These are phyloP conservation scores for Trypoxylus dichotomus DNA, from an alignment of 1,140 invertebrate genomes.

Conservation along the genomic window DNA sequence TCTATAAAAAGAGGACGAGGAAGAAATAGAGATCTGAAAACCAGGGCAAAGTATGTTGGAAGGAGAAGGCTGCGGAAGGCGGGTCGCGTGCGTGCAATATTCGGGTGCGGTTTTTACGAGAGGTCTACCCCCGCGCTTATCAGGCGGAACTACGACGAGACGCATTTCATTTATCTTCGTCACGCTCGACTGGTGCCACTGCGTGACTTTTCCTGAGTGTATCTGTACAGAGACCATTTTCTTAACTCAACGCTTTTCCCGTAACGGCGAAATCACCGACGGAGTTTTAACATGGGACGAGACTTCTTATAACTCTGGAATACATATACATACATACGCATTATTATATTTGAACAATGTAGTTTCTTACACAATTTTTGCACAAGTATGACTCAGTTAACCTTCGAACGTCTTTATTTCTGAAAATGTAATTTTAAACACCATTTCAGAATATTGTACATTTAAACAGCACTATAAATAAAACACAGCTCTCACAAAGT, in stretches of 20 bases:
- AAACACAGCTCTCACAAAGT: no score
- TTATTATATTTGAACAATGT: not conserved
- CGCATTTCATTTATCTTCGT: slow-evolving; percentile 49
- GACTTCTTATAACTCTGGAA: not conserved
- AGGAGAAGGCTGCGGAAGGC: slow-evolving; percentile 19
- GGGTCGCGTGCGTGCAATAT: slow-evolving; percentile 37
- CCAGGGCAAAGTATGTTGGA: not conserved
- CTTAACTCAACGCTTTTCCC: slow-evolving; percentile 12
- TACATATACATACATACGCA: not conserved
- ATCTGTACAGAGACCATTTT: slow-evolving; percentile 2
- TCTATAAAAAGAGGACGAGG: slow-evolving; percentile 4
- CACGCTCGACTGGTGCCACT: slow-evolving; percentile 48
- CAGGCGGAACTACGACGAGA: slow-evolving; percentile 36
- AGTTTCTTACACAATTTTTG: no score
- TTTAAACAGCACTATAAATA: no score
- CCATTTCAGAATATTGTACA: no score
- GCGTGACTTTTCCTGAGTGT: slow-evolving; percentile 30
- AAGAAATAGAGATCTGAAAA: not conserved
- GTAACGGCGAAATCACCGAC: not conserved
- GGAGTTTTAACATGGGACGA: not conserved
- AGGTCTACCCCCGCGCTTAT: slow-evolving; percentile 36
- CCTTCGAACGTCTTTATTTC: no score
- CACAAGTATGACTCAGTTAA: no score
- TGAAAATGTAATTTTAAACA: no score
- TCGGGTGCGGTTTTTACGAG: slow-evolving; percentile 37